These are phyloP conservation scores for Mnemiopsis leidyi DNA, from an alignment of 37 sponge, comb jelly and placozoan genomes.

Conservation along the genomic window DNA sequence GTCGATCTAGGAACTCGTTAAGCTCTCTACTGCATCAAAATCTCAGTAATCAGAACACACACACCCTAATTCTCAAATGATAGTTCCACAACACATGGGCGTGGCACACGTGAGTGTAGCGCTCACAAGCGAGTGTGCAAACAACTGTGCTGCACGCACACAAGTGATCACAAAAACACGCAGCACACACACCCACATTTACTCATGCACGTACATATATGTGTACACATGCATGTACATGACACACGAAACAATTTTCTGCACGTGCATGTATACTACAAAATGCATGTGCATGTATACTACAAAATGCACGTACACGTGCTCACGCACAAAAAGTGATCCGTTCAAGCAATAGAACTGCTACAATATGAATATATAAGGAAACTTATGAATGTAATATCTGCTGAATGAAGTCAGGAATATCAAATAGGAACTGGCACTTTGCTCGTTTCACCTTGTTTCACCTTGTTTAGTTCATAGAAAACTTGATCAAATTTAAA, in stretches of 20 bases:
- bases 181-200: not conserved
- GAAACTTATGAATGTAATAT: not conserved
- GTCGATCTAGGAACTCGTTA: not conserved
- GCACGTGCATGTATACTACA: not conserved
- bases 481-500: not conserved
- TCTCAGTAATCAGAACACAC: constrained; percentile 10
- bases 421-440: not conserved
- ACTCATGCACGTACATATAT: not conserved
- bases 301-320: not conserved
- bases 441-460: not conserved
- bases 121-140: not conserved
- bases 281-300: not conserved
- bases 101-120: not conserved
- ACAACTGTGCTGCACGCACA: no score
- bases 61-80: not conserved
- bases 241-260: not conserved
- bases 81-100: not conserved
- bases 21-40: not conserved
- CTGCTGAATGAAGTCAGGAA: not conserved
- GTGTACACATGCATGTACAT: not conserved
- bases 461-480: not conserved
- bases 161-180: no score
- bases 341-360: not conserved
- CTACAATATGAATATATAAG: not conserved
- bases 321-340: no score